phyloP scores from a whole-genome alignment of 2,888 invertebrate genomes.

The Drosophila ustulata region DNA sequence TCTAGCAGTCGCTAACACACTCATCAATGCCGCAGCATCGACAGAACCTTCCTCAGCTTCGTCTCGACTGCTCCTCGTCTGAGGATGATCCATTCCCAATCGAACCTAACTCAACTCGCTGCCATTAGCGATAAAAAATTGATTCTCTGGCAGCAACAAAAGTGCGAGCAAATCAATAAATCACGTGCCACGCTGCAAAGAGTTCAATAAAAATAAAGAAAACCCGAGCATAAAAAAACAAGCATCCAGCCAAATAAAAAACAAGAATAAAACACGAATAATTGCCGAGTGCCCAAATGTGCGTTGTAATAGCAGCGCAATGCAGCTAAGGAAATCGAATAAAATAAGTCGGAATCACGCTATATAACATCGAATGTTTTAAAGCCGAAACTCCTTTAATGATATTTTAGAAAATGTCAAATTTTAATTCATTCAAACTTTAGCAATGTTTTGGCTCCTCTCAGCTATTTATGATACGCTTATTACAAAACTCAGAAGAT shows the following conservation, averaged over 20 bases:
- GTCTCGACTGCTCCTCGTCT: background rate
- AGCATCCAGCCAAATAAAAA: constrained; percentile 1
- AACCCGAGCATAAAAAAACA: constrained; percentile 25
- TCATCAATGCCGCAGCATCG: constrained; percentile 47
- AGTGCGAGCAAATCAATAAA: constrained; percentile 71
- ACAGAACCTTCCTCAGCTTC: background rate
- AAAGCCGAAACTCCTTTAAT: no score
- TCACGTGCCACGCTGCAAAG: constrained; percentile 65
- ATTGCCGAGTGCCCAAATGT: constrained; percentile 52
- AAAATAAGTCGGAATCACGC: background rate
- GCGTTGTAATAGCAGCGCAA: constrained; percentile 54
- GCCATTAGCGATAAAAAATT: constrained; percentile 74
- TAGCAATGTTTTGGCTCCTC: no score
- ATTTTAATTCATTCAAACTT: no score
- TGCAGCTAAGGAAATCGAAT: constrained; percentile 47
- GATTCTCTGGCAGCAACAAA: constrained; percentile 50
- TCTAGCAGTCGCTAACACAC: constrained; percentile 68
- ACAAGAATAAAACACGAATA: constrained; percentile 22
- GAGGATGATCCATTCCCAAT: constrained; percentile 36
- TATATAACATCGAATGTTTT: no score
- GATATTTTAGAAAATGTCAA: no score
- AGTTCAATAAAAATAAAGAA: constrained; percentile 56
- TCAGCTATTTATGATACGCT: background rate
- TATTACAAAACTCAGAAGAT: background rate
- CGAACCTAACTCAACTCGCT: constrained; percentile 64